These are phyloP conservation scores for Trematomus loennbergii DNA, from an alignment of 2,113 vertebrate genomes.

Conservation along the genomic window DNA sequence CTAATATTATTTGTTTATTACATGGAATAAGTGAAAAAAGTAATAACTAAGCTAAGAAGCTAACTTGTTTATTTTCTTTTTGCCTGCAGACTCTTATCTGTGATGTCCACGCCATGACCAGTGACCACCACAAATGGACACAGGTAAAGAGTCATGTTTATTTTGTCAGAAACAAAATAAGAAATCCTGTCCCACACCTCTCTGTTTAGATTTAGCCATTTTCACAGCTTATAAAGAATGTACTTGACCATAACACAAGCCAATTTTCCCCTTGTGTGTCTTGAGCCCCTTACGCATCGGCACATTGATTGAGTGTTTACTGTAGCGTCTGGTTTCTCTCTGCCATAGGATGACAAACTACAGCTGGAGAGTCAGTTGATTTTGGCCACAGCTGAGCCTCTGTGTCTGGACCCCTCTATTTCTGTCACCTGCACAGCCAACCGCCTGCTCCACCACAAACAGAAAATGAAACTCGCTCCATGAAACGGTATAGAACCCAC, in stretches of 20 bases:
- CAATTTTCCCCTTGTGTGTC: neutral
- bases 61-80: constrained; percentile 5
- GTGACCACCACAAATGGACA: constrained; percentile 99
- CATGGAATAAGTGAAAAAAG: neutral
- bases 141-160: constrained; percentile 84
- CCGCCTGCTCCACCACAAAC: constrained; percentile 95
- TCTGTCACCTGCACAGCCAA: constrained; percentile 96
- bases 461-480: constrained; percentile 98
- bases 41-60: neutral
- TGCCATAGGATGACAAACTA: constrained; percentile 93
- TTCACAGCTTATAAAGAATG: neutral
- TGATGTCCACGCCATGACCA: constrained; percentile 98
- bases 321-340: constrained; percentile 10
- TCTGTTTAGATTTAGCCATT: neutral
- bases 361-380: constrained; percentile 97
- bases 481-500: constrained; percentile 88
- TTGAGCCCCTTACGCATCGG: neutral
- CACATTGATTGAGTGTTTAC: constrained; percentile 12
- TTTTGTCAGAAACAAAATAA: neutral
- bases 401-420: constrained; percentile 98
- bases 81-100: constrained; percentile 93
- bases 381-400: constrained; percentile 95
- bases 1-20: neutral
- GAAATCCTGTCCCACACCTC: neutral
- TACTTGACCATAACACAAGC: neutral